A percentile compares a stretch with the other conserved stretches of the same genome.
phyloP scores from a whole-genome alignment of 2,113 vertebrate genomes.

The Strix aluco region DNA sequence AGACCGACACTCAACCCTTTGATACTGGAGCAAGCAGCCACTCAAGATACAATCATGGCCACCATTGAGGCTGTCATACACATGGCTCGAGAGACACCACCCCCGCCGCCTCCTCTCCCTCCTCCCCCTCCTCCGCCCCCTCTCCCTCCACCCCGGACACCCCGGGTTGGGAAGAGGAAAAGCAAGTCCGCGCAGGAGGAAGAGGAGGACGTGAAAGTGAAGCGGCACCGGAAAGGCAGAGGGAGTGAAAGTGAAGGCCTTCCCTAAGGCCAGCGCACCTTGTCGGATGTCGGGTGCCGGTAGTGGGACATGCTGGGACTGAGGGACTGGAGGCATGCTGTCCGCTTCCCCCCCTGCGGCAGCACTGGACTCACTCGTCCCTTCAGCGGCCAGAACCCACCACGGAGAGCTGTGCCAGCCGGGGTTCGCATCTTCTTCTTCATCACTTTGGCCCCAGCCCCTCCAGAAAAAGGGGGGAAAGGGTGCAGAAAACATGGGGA shows the following conservation, averaged over 20 bases:
- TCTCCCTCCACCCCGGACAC: slow-evolving; percentile 53
- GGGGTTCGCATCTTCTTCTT: background rate
- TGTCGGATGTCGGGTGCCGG: background rate
- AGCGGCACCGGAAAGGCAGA: slow-evolving; percentile 81
- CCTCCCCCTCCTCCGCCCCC: slow-evolving; percentile 27
- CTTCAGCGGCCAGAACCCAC: slow-evolving; percentile 11
- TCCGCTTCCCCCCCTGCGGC: background rate
- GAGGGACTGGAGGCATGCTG: background rate
- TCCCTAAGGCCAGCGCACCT: slow-evolving; percentile 50
- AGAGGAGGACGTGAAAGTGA: slow-evolving; percentile 78
- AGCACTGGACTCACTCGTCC: slow-evolving; percentile 35
- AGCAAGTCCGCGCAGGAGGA: slow-evolving; percentile 63
- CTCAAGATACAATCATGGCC: slow-evolving; percentile 90
- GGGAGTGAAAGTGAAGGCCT: slow-evolving; percentile 74
- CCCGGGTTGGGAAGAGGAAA: slow-evolving; percentile 76
- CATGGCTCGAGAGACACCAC: slow-evolving; percentile 84
- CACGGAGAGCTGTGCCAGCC: background rate
- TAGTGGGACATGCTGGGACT: background rate
- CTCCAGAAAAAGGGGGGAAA: background rate
- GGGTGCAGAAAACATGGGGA: background rate
- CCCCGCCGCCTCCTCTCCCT: slow-evolving; percentile 30
- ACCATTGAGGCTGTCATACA: slow-evolving; percentile 96
- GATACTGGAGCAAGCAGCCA: slow-evolving; percentile 77
- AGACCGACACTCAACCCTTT: slow-evolving; percentile 80
- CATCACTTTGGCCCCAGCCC: slow-evolving; percentile 26